Conservation (phyloP, 1,140 invertebrate species). For the Drosophila kepulauana region DNA sequence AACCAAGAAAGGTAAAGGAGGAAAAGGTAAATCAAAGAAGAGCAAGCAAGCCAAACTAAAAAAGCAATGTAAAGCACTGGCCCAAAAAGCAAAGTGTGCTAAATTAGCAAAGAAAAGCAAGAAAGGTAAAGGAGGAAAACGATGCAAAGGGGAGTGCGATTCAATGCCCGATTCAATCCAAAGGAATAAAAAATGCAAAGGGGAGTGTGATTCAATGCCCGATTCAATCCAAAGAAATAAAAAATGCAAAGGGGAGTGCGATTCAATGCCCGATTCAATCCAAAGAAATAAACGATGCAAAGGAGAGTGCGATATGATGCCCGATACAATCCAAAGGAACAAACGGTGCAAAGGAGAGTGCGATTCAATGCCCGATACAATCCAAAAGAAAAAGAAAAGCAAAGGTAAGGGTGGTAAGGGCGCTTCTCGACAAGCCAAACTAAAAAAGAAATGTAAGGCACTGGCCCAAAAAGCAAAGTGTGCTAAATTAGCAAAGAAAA, state of each 20-base stretch:
- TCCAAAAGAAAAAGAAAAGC: no score
- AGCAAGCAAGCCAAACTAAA: slow-evolving; percentile 4
- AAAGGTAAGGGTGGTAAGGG: neutral
- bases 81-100: no score
- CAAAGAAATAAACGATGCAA: no score
- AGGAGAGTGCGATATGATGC: no score
- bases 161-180: neutral
- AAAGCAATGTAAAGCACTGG: neutral
- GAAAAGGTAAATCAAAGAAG: no score
- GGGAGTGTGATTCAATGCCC: neutral
- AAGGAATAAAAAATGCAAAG: neutral
- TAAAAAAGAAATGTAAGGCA: neutral
- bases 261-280: neutral
- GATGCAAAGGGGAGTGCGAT: no score
- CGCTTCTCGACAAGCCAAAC: neutral
- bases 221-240: no score
- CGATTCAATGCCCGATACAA: no score
- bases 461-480: neutral
- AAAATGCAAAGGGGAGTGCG: neutral
- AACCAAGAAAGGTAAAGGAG: neutral
- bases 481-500: slow-evolving; percentile 3
- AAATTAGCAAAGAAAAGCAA: neutral
- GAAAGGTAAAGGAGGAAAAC: neutral
- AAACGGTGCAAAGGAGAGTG: no score
- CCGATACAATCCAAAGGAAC: no score